Evolutionary conservation across 2,113 vertebrate genomes (phyloP).

Genomic region (Potamarius usumacintae): DNA sequence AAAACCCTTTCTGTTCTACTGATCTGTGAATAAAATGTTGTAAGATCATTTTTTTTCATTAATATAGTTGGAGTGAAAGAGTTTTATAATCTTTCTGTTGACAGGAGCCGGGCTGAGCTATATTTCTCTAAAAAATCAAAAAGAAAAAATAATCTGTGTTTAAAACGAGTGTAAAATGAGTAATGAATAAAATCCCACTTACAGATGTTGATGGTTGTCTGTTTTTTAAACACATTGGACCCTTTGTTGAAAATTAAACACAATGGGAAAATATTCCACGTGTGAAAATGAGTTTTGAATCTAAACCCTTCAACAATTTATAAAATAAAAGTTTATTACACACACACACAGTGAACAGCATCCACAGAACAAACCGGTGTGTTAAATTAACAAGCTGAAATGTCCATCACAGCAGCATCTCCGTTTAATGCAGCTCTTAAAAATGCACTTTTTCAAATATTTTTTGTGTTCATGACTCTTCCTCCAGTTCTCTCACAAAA

Average conservation of each 20-base stretch:
- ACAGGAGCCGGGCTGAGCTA: not conserved
- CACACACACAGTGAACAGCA: not conserved
- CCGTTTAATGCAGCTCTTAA: not conserved
- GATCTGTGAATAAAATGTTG: not conserved
- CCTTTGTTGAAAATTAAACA: not conserved
- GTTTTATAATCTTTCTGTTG: not conserved
- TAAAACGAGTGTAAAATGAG: slow-evolving; percentile 49
- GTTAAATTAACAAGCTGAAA: not conserved
- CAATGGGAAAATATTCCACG: not conserved
- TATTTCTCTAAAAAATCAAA: not conserved
- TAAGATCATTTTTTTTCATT: not conserved
- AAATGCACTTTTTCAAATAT: too few relatives aligned
- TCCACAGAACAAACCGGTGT: not conserved
- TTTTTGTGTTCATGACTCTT: slow-evolving; percentile 51
- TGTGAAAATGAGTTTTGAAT: not conserved
- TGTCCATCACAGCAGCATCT: not conserved
- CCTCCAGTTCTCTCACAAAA: slow-evolving; percentile 58
- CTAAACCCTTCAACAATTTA: not conserved
- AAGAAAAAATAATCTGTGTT: not conserved
- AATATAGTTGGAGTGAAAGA: too few relatives aligned
- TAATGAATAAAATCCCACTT: slow-evolving; percentile 23
- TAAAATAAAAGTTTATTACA: not conserved
- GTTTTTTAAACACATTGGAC: not conserved
- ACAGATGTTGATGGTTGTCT: not conserved
- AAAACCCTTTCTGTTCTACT: not conserved